phyloP scores from a whole-genome alignment of 1,140 invertebrate species.

The Bathynomus jamesi region DNA sequence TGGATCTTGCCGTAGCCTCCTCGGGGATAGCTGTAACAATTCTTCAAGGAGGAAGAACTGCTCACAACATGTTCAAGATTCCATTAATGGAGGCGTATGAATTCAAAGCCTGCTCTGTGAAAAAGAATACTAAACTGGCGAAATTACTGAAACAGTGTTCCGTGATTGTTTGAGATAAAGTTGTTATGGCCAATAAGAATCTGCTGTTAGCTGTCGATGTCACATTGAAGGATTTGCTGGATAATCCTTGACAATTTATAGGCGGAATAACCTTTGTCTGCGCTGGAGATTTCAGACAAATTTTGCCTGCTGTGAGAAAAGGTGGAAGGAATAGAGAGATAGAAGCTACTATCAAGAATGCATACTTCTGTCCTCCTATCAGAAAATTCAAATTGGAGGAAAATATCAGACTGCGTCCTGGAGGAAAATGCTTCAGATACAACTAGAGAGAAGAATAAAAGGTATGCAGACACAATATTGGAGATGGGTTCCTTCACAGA shows the following conservation, averaged over 20 bases:
- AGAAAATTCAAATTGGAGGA: neutral
- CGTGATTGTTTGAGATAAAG: neutral
- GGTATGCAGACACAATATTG: neutral
- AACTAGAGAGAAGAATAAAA: neutral
- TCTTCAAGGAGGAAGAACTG: neutral
- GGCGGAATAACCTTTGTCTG: neutral
- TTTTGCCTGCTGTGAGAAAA: neutral
- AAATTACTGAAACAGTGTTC: neutral
- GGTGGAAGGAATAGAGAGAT: neutral
- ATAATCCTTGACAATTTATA: neutral
- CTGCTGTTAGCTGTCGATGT: neutral
- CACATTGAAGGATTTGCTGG: neutral
- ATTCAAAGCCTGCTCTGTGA: neutral
- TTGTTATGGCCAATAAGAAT: neutral
- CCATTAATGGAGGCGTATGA: neutral
- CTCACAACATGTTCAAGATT: neutral
- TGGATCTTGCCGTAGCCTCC: neutral
- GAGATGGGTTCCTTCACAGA: neutral
- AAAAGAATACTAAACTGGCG: neutral
- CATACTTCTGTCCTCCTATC: neutral
- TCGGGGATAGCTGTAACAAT: neutral
- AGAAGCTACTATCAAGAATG: neutral
- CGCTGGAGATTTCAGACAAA: neutral
- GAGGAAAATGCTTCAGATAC: neutral
- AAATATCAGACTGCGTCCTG: neutral